These are phyloP conservation scores for Okapia johnstoni DNA, from an alignment of 2,113 vertebrate species.

Conservation along the genomic window DNA sequence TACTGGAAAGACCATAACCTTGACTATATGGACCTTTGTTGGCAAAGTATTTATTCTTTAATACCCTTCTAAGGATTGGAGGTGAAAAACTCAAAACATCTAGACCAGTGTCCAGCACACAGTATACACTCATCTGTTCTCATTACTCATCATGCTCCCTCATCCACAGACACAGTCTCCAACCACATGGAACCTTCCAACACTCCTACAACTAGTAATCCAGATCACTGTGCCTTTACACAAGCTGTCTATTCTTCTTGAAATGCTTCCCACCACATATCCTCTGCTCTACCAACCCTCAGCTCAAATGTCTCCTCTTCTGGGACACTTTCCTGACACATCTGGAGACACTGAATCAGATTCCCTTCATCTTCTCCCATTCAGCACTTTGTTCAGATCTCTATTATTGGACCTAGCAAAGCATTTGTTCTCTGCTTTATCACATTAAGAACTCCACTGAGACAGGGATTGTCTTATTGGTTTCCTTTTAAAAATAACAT, in stretches of 20 bases:
- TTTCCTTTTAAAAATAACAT: constrained; percentile 49
- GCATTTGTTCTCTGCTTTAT: constrained; percentile 31
- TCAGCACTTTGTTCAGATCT: constrained; percentile 16
- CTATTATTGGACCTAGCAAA: constrained; percentile 38
- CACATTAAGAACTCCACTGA: constrained; percentile 29
- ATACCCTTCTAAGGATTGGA: not conserved
- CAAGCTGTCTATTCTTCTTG: not conserved
- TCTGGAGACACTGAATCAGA: constrained; percentile 1
- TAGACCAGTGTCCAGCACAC: not conserved
- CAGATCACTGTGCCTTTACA: not conserved
- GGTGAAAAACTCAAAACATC: not conserved
- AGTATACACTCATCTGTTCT: not conserved
- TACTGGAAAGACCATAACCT: not conserved
- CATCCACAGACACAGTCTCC: not conserved
- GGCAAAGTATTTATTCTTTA: not conserved
- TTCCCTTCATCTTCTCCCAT: not conserved
- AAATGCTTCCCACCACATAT: not conserved
- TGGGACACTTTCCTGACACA: not conserved
- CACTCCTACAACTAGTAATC: not conserved
- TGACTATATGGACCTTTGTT: not conserved
- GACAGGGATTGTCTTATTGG: constrained; percentile 30
- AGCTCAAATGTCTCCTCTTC: not conserved
- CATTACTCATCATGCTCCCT: not conserved
- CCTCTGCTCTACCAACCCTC: not conserved
- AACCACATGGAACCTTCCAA: not conserved